Evolutionary conservation across 2,888 invertebrate species (phyloP).

Genomic region (Apantesis nais): DNA sequence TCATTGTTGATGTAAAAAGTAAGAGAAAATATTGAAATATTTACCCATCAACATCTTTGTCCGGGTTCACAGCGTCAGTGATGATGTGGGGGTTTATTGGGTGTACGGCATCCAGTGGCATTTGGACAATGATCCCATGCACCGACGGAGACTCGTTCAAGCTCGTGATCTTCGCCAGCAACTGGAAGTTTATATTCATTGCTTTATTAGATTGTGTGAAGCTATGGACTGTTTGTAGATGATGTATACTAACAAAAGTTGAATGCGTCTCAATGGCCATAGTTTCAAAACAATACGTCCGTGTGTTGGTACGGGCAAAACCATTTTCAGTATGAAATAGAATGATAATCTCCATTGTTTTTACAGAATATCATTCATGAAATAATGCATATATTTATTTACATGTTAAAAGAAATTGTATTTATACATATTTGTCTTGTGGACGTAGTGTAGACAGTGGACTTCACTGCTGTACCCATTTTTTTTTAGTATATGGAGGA

Average conservation of each 20-base stretch:
- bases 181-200: conserved; percentile 70
- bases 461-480: no score
- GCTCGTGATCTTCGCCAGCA: conserved; percentile 88
- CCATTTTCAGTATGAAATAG: not conserved
- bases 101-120: conserved; percentile 95
- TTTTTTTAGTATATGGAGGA: no score
- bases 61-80: conserved; percentile 94
- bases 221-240: not conserved
- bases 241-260: not conserved
- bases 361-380: no score
- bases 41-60: conserved; percentile 98
- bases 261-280: not conserved
- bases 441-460: no score
- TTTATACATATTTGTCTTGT: no score
- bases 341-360: not conserved
- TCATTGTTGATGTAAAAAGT: no score
- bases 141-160: conserved; percentile 94
- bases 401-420: no score
- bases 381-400: no score
- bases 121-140: conserved; percentile 98
- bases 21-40: not conserved
- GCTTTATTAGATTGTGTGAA: not conserved
- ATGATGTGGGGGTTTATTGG: conserved; percentile 94
- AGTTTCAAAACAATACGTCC: not conserved
- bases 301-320: not conserved